Base-by-base conservation (phyloP, 2,888 invertebrate species). In the Argyresthia goedartella region DNA sequence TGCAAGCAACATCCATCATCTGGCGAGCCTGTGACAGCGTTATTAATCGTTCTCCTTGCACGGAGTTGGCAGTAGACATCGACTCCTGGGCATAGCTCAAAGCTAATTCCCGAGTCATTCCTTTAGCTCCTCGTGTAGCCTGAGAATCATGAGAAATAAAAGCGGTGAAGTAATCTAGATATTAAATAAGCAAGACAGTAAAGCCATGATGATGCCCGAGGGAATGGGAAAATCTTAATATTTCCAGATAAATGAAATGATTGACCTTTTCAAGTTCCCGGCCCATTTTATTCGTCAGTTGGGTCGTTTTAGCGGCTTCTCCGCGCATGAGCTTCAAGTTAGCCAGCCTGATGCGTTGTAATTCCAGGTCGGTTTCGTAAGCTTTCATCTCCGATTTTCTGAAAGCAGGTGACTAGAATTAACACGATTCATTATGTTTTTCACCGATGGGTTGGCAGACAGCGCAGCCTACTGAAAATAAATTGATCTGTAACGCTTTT, bases 311-410 rank as follows among this genome's bases (percentile, higher is more conserved):
- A 4, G 63, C 65, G 0, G 62, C 58, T 0, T 77, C 75, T 0
- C 85, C 84, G 48, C 78, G 85, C 49, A 77, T 57, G 2, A 67
- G 50, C 55, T 82, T 84, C 73, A 69, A 76, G 59, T 85, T 86
- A 0, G 72, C 76, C 14, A 86, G 60, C 45, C 77, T 69, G 54
- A 86, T 77, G 34, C 77, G 72, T 46, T 79, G 79, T 53, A 86
- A 63, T 53, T 78, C 70, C 54, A 85, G 62, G 44, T 86, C 84
- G 0, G 72, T 80, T 44, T 79, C 75, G 67, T 82, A 85, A 1
- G 82, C 81, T 56, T 76, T 75, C 33, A 77, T 59, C 51, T 82
- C 79, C 1, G 86, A 74, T 68, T 74, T 81, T 64, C 85, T 85
- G 57, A 14, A 11, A 39, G n/a, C 39, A 39, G n/a, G 8, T 11